Percentiles rank a stretch among this genome's conserved stretches.
Evolutionary conservation across 2,113 vertebrate species (phyloP).

Genomic region (Amblyornis subalaris): DNA sequence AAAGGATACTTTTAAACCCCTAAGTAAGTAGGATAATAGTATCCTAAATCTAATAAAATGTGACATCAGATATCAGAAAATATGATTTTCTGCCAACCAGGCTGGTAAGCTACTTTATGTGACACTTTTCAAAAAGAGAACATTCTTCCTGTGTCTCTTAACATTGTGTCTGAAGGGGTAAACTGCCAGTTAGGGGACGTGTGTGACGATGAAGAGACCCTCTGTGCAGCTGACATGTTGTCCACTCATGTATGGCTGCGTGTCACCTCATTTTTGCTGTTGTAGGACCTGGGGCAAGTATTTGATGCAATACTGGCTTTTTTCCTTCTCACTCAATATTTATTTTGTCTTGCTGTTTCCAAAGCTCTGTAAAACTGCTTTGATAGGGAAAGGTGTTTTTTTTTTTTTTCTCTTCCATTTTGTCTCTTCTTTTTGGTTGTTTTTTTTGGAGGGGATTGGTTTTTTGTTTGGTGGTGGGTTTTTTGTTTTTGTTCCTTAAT

Average conservation of each 20-base stretch:
- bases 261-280: constrained; percentile 61
- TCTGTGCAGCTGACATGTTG: constrained; percentile 77
- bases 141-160: constrained; percentile 77
- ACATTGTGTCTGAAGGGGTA: constrained; percentile 72
- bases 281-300: constrained; percentile 64
- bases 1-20: constrained; percentile 61
- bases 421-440: accelerated
- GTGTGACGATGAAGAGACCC: constrained; percentile 68
- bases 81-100: constrained; percentile 70
- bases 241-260: constrained; percentile 74
- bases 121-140: constrained; percentile 80
- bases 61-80: constrained; percentile 72
- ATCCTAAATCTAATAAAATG: constrained; percentile 74
- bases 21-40: constrained; percentile 65
- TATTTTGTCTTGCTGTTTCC: constrained; percentile 50
- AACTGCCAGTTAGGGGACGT: constrained; percentile 69
- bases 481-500: not conserved
- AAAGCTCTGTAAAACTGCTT: constrained; percentile 17
- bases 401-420: accelerated
- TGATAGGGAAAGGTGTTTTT: not conserved
- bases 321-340: constrained; percentile 47
- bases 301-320: constrained; percentile 42
- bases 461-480: not conserved
- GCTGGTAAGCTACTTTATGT: constrained; percentile 67
- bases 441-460: accelerated